A percentile compares a stretch with the other conserved stretches of the same genome.
phyloP scores from a whole-genome alignment of 2,113 vertebrate species.

The Tragelaphus buxtoni region DNA sequence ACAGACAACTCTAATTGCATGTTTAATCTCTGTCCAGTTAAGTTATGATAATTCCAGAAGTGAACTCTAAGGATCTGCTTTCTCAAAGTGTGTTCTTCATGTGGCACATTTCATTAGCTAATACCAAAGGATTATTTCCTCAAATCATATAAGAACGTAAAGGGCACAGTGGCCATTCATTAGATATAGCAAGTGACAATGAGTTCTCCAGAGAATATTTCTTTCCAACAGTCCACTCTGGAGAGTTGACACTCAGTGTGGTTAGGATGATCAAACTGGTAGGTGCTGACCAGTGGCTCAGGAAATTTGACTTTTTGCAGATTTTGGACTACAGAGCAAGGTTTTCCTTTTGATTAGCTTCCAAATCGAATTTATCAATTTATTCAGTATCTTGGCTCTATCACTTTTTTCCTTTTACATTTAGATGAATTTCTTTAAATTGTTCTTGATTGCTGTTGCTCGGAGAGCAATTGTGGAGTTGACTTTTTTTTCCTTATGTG shows the following conservation, averaged over 20 bases:
- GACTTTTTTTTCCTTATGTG: slow-evolving; percentile 1
- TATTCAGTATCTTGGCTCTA: not conserved
- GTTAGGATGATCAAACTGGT: not conserved
- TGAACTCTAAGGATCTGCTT: not conserved
- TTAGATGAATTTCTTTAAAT: slow-evolving; percentile 9
- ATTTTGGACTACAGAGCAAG: not conserved
- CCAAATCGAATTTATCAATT: not conserved
- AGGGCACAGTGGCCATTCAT: not conserved
- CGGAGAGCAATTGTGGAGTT: not conserved
- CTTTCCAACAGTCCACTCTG: not conserved
- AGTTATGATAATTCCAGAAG: not conserved
- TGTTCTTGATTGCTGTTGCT: not conserved
- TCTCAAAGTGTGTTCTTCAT: not conserved
- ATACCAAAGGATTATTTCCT: not conserved
- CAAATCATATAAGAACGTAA: not conserved
- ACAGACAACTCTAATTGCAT: not conserved
- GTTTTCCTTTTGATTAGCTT: not conserved
- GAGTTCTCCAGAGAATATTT: not conserved
- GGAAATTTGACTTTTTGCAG: not conserved
- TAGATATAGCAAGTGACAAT: not conserved
- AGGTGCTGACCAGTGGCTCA: not conserved
- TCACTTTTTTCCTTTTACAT: not conserved
- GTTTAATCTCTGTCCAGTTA: not conserved
- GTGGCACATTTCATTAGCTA: not conserved
- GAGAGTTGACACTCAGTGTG: not conserved